Conservation (phyloP, 2,888 invertebrate species). For the Bimastos eiseni region DNA sequence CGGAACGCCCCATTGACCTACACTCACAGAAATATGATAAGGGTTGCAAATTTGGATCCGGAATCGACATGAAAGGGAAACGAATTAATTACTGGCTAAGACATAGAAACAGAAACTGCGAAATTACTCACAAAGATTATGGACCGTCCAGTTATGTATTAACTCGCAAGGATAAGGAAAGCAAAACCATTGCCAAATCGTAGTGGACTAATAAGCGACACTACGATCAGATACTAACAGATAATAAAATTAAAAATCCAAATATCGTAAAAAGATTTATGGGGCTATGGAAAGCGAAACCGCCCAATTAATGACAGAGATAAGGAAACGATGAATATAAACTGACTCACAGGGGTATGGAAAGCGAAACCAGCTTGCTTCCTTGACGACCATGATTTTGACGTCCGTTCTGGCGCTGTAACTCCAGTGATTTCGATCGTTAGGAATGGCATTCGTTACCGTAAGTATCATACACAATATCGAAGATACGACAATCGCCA, state of each 20-base stretch:
- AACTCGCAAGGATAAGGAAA: background rate
- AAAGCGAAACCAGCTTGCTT: constrained; percentile 47
- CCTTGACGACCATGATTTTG: constrained; percentile 38
- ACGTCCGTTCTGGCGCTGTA: constrained; percentile 47
- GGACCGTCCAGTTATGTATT: background rate
- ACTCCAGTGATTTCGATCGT: constrained; percentile 47
- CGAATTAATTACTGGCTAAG: background rate
- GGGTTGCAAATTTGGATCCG: background rate
- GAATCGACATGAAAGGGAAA: background rate
- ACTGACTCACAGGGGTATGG: constrained; percentile 66
- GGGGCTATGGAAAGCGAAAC: background rate
- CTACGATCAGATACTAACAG: background rate
- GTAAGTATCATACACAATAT: constrained; percentile 44
- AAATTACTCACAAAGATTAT: background rate
- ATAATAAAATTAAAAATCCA: background rate
- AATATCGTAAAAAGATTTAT: background rate
- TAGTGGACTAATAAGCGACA: background rate
- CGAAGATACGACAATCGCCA: constrained; percentile 50
- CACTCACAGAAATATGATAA: background rate
- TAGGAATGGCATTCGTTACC: constrained; percentile 58
- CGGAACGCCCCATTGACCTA: constrained; percentile 56
- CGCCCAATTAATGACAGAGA: background rate
- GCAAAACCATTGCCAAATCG: background rate
- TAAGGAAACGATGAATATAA: too few species aligned
- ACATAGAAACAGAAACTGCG: background rate